These are phyloP conservation scores for Epinotia bilunana DNA, from an alignment of 2,888 invertebrate genomes.

Conservation along the genomic window DNA sequence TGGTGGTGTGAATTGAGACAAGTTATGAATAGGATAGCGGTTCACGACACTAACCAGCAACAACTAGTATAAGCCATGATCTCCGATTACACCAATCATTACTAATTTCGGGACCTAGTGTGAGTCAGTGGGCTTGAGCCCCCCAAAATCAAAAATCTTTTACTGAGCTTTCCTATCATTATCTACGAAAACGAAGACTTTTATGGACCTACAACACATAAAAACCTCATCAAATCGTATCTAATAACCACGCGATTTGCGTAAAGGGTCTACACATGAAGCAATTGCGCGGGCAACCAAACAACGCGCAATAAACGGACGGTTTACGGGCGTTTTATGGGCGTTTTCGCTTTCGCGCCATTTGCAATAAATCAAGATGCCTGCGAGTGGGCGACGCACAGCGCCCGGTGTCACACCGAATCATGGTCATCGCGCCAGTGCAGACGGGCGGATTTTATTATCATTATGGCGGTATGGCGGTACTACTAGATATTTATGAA, in stretches of 20 bases:
- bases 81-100: too few species aligned
- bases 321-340: conserved; percentile 69
- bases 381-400: conserved; percentile 75
- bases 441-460: conserved; percentile 56
- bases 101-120: too few species aligned
- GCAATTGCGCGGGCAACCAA: conserved; percentile 69
- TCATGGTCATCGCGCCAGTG: conserved; percentile 58
- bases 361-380: conserved; percentile 82
- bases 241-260: conserved; percentile 63
- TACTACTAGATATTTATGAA: not conserved
- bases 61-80: too few species aligned
- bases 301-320: conserved; percentile 76
- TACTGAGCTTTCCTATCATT: not conserved
- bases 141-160: too few species aligned
- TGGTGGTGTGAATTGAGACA: not conserved
- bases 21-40: not conserved
- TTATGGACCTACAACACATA: conserved; percentile 40
- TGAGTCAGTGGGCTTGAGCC: too few species aligned
- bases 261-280: conserved; percentile 64
- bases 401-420: conserved; percentile 55
- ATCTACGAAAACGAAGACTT: conserved; percentile 5
- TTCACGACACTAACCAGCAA: too few species aligned
- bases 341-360: conserved; percentile 83
- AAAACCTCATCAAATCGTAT: conserved; percentile 60
- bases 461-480: not conserved